phyloP scores from a whole-genome alignment of 2,888 invertebrate genomes.

The Hydropsyche betteni region DNA sequence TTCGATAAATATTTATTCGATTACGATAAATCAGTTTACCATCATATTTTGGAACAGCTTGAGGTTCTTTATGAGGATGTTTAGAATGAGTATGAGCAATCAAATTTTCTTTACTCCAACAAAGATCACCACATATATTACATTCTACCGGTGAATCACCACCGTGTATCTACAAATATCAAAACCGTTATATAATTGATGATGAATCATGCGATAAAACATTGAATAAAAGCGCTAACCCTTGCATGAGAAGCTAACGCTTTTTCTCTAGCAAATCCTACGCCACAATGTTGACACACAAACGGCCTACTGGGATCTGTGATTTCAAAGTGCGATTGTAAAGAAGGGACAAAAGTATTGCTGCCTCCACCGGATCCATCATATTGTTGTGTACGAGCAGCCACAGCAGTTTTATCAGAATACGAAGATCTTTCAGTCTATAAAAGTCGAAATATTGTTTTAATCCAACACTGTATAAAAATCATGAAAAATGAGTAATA shows the following conservation, averaged over 20 bases:
- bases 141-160: conserved; percentile 85
- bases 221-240: conserved; percentile 56
- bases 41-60: conserved; percentile 29
- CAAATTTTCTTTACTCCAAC: conserved; percentile 71
- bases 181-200: conserved; percentile 17
- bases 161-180: conserved; percentile 70
- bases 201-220: conserved; percentile 23
- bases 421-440: conserved; percentile 59
- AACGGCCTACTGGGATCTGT: conserved; percentile 80
- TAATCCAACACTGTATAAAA: neutral
- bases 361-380: conserved; percentile 56
- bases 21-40: neutral
- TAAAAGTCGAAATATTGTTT: conserved; percentile 31
- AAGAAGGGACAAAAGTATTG: conserved; percentile 54
- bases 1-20: neutral
- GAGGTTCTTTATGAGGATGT: conserved; percentile 59
- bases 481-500: conserved; percentile 21
- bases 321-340: conserved; percentile 64
- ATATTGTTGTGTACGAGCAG: conserved; percentile 66
- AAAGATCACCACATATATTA: conserved; percentile 81
- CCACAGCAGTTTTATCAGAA: conserved; percentile 59
- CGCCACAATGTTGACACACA: conserved; percentile 79
- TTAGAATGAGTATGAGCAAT: conserved; percentile 58
- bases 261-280: conserved; percentile 84
- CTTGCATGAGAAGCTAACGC: conserved; percentile 80